These are phyloP conservation scores for Scaptomyza graminum DNA, from an alignment of 1,140 invertebrate species.

Conservation along the genomic window DNA sequence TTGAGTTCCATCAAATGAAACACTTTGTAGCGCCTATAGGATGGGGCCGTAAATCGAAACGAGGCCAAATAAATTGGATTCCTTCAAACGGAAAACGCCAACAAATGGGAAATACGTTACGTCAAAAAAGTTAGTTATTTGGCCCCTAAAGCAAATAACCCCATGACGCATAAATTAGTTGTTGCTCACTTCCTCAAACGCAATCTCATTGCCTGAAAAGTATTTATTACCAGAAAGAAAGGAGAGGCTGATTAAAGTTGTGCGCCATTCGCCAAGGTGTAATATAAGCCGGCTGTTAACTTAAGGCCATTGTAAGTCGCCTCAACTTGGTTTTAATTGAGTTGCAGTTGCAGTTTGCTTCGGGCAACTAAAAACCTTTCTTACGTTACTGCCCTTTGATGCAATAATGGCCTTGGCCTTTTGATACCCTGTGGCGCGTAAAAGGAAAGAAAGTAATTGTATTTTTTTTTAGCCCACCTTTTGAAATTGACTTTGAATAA, in stretches of 20 bases:
- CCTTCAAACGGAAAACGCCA: slow-evolving; percentile 1
- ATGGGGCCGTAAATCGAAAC: slow-evolving; percentile 47
- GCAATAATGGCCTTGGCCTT: slow-evolving; percentile 21
- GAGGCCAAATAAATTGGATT: slow-evolving; percentile 77
- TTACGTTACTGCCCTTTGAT: slow-evolving; percentile 54
- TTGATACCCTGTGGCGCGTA: neutral
- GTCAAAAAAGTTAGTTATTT: slow-evolving; percentile 62
- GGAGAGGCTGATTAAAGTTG: slow-evolving; percentile 5
- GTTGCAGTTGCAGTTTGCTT: slow-evolving; percentile 45
- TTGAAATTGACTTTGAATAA: no score
- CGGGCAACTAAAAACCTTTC: slow-evolving; percentile 36
- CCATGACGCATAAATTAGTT: slow-evolving; percentile 69
- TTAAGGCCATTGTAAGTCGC: neutral
- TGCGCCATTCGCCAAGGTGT: neutral
- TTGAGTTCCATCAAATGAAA: slow-evolving; percentile 80
- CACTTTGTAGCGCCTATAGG: slow-evolving; percentile 52
- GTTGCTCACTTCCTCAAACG: slow-evolving; percentile 34
- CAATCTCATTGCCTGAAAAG: neutral
- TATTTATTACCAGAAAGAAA: slow-evolving; percentile 12
- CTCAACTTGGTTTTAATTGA: slow-evolving; percentile 51
- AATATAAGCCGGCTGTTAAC: slow-evolving; percentile 3
- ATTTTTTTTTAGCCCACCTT: no score
- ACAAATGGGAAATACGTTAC: neutral
- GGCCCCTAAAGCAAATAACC: slow-evolving; percentile 29
- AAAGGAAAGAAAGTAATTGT: slow-evolving; percentile 6